Evolutionary conservation across 2,797 vertebrate species (phyloP), one percentile per base, ranked within the genome.

Genomic region (Tachyglossus aculeatus): DNA sequence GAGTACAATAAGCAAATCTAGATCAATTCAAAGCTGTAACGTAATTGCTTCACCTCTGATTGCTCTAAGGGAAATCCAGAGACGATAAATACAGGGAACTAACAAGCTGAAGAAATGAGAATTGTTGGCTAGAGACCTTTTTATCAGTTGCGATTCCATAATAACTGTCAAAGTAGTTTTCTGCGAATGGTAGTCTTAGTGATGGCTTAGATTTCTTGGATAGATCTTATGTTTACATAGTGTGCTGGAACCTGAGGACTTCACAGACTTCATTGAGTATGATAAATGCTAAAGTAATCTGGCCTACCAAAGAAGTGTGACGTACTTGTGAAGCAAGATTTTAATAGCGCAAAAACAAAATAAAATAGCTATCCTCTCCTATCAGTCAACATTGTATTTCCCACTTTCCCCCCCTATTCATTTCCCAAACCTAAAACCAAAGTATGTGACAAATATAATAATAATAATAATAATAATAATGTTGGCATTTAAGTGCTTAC

Each of bases 41-140:
- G 38, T 53, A 71, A 77, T 44, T 72, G 63, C 54, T 72, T 74
- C 60, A 41, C 53, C 36, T 62, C 33, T 32, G 36, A 67, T 44
- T 40, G 60, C 54, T 65, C 47, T 43, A 52, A 72, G 53, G 41
- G 57, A 81, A 74, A 45, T 41, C 47, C 45, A 50, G 5, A 29
- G 45, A 48, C 37, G 53, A 52, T 67, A 81, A 67, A 63, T 25
- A 45, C 22, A 55, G 44, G 43, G 15, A 5, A 19, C 47, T 62
- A 67, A 70, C 45, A 72, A 70, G 63, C 15, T 1, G 24, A 55
- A 45, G 52, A 65, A 74, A 69, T 44, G 45, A 65, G 29, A 79
- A 43, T n/a, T 15, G 9, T 31, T 45, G 29, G 19, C 32, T 31
- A 15, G 62, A 74, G 38, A 61, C 6, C n/a, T 50, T 19, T 25